These are phyloP conservation scores for Drosophila rhopaloa DNA, from an alignment of 1,140 invertebrate species.

Conservation along the genomic window DNA sequence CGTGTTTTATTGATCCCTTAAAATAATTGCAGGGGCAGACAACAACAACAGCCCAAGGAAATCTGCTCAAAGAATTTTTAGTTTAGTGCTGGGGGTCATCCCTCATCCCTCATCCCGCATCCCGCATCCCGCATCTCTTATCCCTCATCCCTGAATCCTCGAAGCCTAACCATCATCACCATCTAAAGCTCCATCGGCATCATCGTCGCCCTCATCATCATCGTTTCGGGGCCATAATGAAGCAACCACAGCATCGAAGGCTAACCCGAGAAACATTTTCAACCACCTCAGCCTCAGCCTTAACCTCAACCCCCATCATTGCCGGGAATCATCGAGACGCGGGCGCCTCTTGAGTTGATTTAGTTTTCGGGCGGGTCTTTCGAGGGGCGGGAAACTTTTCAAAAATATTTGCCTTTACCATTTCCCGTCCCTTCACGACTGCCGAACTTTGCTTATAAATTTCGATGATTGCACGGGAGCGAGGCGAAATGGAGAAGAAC, in stretches of 20 bases:
- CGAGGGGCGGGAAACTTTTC: constrained; percentile 30
- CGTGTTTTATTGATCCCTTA: constrained; percentile 80
- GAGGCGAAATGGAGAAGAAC: constrained; percentile 18
- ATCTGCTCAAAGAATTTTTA: constrained; percentile 68
- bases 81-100: constrained; percentile 39
- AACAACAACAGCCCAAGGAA: constrained; percentile 53
- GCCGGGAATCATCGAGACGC: constrained; percentile 40
- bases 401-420: constrained; percentile 72
- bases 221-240: constrained; percentile 27
- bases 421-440: constrained; percentile 18
- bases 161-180: background rate
- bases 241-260: constrained; percentile 40
- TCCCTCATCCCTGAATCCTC: background rate
- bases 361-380: constrained; percentile 48
- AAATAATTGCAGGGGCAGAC: constrained; percentile 70
- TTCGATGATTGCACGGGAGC: constrained; percentile 65
- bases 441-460: constrained; percentile 76
- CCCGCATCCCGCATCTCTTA: background rate
- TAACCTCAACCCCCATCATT: constrained; percentile 31
- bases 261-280: constrained; percentile 38
- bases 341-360: constrained; percentile 64
- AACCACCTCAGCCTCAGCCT: background rate
- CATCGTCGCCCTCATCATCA: constrained; percentile 12
- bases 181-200: constrained; percentile 6
- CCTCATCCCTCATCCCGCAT: constrained; percentile 8